Conservation (phyloP, 2,888 invertebrate genomes). For the Ferrisia virgata region DNA sequence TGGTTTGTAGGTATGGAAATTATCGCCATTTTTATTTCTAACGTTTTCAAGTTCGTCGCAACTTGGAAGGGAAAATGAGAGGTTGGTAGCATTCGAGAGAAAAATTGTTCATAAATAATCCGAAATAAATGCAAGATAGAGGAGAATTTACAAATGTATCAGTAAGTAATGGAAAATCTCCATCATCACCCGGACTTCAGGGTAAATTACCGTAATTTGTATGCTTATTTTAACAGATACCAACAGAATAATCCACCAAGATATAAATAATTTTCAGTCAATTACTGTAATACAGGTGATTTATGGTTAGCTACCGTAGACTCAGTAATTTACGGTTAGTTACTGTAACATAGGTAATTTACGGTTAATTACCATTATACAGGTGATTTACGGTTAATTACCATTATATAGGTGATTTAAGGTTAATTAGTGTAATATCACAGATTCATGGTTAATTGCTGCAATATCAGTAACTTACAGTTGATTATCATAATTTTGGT, state of each 20-base stretch:
- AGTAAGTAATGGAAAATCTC: no score
- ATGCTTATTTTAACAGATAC: not conserved
- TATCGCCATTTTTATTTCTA: not conserved
- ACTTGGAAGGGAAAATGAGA: no score
- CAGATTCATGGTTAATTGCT: not conserved
- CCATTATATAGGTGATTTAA: no score
- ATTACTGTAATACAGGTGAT: not conserved
- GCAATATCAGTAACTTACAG: not conserved
- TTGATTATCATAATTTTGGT: not conserved
- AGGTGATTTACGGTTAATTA: not conserved
- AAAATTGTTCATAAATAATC: no score
- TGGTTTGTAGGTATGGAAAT: not conserved
- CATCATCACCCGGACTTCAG: no score
- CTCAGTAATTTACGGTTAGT: not conserved
- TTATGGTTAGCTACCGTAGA: not conserved
- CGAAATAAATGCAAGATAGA: no score
- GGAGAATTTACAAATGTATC: no score
- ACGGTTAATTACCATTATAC: not conserved
- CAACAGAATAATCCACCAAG: not conserved
- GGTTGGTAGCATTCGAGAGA: no score
- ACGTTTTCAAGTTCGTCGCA: no score
- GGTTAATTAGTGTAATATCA: not conserved
- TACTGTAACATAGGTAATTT: not conserved
- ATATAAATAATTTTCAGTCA: not conserved
- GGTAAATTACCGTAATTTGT: not conserved